phyloP scores from a whole-genome alignment of 2,888 invertebrate species.

The Caenorhabditis sp. region DNA sequence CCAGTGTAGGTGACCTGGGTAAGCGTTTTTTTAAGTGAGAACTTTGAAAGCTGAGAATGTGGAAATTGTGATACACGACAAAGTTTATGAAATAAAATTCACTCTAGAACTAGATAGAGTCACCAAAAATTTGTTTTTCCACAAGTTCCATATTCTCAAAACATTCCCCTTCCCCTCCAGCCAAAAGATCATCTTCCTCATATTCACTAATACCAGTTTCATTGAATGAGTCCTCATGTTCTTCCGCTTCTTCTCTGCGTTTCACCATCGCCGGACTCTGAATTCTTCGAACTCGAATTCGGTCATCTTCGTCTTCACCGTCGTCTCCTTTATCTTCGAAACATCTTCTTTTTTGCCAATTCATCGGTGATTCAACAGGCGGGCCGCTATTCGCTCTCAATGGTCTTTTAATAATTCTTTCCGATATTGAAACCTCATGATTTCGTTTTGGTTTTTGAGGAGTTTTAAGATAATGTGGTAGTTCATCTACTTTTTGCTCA shows the following conservation, averaged over 20 bases:
- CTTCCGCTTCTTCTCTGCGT: neutral
- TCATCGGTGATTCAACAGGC: conserved; percentile 21
- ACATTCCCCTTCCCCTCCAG: neutral
- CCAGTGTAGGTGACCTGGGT: too few species aligned
- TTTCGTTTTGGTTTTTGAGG: conserved; percentile 19
- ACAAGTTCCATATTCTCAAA: neutral
- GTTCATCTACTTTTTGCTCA: conserved; percentile 2
- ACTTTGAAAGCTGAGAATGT: too few species aligned
- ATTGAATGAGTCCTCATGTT: neutral
- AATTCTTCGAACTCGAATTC: too few species aligned
- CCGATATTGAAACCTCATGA: too few species aligned
- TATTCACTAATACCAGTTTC: neutral
- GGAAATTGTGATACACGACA: too few species aligned
- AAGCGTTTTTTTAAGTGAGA: too few species aligned
- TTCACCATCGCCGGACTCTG: neutral
- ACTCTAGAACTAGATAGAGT: neutral
- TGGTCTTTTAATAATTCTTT: neutral
- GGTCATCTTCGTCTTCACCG: neutral
- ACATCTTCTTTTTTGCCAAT: conserved; percentile 1
- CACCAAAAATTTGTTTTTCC: neutral
- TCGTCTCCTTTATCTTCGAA: neutral
- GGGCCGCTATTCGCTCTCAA: conserved; percentile 7
- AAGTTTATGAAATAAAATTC: too few species aligned
- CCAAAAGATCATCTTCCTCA: neutral
- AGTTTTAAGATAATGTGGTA: conserved; percentile 20